Conservation (phyloP, 1,140 invertebrate genomes). For the Daktulosphaira vitifoliae region DNA sequence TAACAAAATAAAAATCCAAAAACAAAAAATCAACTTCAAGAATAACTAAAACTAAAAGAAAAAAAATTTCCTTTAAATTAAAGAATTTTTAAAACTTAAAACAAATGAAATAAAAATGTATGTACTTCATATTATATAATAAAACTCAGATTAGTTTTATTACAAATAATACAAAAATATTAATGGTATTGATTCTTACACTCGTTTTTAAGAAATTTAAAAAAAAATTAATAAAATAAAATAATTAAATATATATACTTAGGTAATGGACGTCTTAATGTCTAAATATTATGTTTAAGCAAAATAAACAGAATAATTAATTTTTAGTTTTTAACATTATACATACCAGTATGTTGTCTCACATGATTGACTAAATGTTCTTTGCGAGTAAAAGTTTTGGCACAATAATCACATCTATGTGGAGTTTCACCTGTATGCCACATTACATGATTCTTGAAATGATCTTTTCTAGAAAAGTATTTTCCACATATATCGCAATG, state of each 20-base stretch:
- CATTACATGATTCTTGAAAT: slow-evolving; percentile 57
- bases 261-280: slow-evolving; percentile 31
- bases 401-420: slow-evolving; percentile 69
- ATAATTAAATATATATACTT: slow-evolving; percentile 33
- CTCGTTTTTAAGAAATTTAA: slow-evolving; percentile 9
- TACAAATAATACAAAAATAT: too few species aligned
- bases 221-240: neutral
- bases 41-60: too few species aligned
- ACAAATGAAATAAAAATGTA: too few species aligned
- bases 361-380: slow-evolving; percentile 73
- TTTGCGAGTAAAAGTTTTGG: slow-evolving; percentile 71
- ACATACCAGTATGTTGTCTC: slow-evolving; percentile 55
- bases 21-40: too few species aligned
- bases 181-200: slow-evolving; percentile 26
- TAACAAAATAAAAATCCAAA: too few species aligned
- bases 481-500: slow-evolving; percentile 49
- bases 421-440: slow-evolving; percentile 64
- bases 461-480: slow-evolving; percentile 61
- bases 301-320: slow-evolving; percentile 29
- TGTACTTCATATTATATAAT: too few species aligned
- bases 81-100: too few species aligned
- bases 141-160: too few species aligned
- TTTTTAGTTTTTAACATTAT: neutral
- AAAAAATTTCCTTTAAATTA: too few species aligned
- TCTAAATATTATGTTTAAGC: slow-evolving; percentile 27